Conservation (phyloP, 2,888 invertebrate species). For the Sericinus montela region DNA sequence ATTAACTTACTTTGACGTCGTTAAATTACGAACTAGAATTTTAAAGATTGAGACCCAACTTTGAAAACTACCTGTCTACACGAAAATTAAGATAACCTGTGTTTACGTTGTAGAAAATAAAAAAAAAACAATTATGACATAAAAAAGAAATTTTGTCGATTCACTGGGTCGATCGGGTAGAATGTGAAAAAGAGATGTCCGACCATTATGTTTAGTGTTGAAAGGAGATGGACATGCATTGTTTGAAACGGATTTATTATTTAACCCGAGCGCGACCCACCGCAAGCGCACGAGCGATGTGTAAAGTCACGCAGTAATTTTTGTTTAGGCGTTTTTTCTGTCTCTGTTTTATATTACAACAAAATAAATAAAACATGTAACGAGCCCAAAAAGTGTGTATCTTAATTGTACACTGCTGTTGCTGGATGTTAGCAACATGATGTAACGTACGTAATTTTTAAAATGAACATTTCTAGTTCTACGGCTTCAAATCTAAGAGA, state of each 20-base stretch:
- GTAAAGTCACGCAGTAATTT: slow-evolving; percentile 17
- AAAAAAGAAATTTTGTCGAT: neutral
- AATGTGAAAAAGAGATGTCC: slow-evolving; percentile 81
- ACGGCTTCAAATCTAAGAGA: too few species aligned
- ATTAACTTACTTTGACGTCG: too few species aligned
- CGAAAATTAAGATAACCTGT: too few species aligned
- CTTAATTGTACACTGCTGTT: neutral
- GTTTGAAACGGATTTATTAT: slow-evolving; percentile 17
- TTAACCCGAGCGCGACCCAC: slow-evolving; percentile 16
- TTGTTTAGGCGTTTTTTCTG: slow-evolving; percentile 4
- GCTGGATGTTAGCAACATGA: neutral
- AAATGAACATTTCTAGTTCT: too few species aligned
- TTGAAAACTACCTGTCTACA: too few species aligned
- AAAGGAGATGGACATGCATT: slow-evolving; percentile 4
- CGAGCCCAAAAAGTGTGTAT: slow-evolving; percentile 5
- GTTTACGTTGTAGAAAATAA: too few species aligned
- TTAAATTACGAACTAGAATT: too few species aligned
- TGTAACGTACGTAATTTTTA: neutral
- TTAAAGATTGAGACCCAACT: too few species aligned
- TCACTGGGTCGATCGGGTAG: neutral
- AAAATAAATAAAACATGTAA: slow-evolving; percentile 8
- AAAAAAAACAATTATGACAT: neutral
- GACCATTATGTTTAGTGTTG: neutral
- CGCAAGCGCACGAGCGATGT: slow-evolving; percentile 9
- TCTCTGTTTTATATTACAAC: slow-evolving; percentile 6